Evolutionary conservation across 2,888 invertebrate species (phyloP).

Genomic region (Polydrusus cervinus): DNA sequence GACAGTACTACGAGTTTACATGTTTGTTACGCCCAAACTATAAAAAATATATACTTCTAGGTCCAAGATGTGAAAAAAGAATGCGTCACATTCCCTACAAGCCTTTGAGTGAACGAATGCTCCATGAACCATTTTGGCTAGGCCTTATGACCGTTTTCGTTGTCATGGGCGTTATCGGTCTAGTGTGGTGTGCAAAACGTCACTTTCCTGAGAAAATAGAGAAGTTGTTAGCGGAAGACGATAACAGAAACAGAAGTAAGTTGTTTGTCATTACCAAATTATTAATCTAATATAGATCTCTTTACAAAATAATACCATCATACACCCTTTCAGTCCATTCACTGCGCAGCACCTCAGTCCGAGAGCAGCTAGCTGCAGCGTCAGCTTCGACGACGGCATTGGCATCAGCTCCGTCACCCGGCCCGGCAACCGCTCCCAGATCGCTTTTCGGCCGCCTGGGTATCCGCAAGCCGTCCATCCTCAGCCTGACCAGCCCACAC

Average conservation of each 20-base stretch:
- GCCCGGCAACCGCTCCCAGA: conserved; percentile 75
- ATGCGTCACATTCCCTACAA: conserved; percentile 82
- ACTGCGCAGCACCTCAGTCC: conserved; percentile 75
- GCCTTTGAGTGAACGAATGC: conserved; percentile 85
- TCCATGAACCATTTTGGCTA: conserved; percentile 92
- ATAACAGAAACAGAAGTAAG: conserved; percentile 78
- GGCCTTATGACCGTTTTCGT: conserved; percentile 89
- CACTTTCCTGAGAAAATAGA: conserved; percentile 91
- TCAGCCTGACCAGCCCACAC: conserved; percentile 84
- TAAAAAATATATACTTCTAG: conserved; percentile 14
- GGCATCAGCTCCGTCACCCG: conserved; percentile 69
- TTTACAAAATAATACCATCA: no score
- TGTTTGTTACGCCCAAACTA: no score
- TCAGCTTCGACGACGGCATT: conserved; percentile 68
- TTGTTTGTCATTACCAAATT: conserved; percentile 20
- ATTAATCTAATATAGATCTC: no score
- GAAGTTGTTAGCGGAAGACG: conserved; percentile 86
- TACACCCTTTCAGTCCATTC: conserved; percentile 58
- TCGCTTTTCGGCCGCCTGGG: conserved; percentile 88
- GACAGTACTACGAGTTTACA: no score
- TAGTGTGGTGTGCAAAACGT: conserved; percentile 88
- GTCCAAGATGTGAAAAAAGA: conserved; percentile 78
- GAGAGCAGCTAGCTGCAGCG: conserved; percentile 74
- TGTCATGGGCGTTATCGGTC: conserved; percentile 84
- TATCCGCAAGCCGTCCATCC: conserved; percentile 90